These are phyloP conservation scores for Malurus leucopterus DNA, from an alignment of 2,797 vertebrate species.

Conservation along the genomic window DNA sequence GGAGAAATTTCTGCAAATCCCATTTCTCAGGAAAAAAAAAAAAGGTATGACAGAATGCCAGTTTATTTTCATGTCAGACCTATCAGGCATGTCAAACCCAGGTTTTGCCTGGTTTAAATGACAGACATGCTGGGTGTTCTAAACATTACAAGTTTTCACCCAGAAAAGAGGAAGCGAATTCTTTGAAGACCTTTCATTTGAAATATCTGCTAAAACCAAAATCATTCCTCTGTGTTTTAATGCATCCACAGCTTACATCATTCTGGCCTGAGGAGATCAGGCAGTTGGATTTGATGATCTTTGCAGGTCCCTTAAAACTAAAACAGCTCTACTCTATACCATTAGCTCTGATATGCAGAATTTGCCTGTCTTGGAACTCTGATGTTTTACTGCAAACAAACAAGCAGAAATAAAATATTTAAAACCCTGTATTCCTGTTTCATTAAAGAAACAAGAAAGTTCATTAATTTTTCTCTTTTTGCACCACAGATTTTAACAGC, in stretches of 20 bases:
- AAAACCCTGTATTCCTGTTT: neutral
- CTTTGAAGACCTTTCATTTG: neutral
- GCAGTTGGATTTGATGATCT: neutral
- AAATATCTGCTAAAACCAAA: neutral
- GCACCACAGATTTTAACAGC: neutral
- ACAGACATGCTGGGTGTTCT: neutral
- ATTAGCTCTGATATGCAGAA: neutral
- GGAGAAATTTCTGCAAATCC: neutral
- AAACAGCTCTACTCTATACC: neutral
- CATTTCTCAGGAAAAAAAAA: neutral
- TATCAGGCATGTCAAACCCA: neutral
- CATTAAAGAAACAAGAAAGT: neutral
- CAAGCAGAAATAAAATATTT: neutral
- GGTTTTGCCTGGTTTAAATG: neutral
- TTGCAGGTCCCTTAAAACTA: neutral
- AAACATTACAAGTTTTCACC: neutral
- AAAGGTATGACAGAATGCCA: neutral
- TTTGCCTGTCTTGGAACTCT: neutral
- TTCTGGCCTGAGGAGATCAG: neutral
- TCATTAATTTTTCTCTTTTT: neutral
- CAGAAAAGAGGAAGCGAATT: neutral
- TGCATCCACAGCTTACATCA: neutral
- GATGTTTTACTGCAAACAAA: neutral
- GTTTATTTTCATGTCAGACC: neutral
- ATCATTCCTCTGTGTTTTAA: neutral